Conservation (phyloP, 2,888 invertebrate species). For the Eutolmus rufibarbis region DNA sequence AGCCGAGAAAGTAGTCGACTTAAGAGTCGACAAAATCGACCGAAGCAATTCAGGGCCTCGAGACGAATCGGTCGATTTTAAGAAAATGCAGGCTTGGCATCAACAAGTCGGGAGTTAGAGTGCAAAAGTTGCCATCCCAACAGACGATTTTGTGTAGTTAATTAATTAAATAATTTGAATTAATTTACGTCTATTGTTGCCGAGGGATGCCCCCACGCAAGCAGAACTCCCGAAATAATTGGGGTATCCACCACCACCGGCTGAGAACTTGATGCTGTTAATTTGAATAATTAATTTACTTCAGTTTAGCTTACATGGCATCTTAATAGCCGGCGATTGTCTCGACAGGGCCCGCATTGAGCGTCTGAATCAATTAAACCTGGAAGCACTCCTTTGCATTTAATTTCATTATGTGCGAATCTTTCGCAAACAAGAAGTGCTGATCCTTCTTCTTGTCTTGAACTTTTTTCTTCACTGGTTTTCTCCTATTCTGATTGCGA, state of each 20-base stretch:
- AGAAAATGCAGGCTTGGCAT: neutral
- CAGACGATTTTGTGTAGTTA: neutral
- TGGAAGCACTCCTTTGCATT: neutral
- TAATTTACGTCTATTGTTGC: neutral
- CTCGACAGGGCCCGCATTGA: neutral
- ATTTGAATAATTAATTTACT: neutral
- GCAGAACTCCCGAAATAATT: neutral
- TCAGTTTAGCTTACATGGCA: neutral
- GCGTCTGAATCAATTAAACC: neutral
- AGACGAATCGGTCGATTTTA: neutral
- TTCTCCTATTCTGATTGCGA: neutral
- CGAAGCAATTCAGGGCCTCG: neutral
- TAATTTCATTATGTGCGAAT: neutral
- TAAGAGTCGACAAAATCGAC: neutral
- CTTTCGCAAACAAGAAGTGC: neutral
- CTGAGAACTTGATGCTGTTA: neutral
- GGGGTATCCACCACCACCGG: neutral
- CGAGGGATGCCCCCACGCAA: neutral
- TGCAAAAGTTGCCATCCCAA: neutral
- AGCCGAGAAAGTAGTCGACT: neutral
- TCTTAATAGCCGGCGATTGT: neutral
- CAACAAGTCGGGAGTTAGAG: neutral
- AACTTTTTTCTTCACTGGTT: neutral
- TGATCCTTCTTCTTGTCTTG: neutral
- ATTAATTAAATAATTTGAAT: neutral